Evolutionary conservation across 1,140 invertebrate species (phyloP).

Genomic region (Camponotus vicinus): DNA sequence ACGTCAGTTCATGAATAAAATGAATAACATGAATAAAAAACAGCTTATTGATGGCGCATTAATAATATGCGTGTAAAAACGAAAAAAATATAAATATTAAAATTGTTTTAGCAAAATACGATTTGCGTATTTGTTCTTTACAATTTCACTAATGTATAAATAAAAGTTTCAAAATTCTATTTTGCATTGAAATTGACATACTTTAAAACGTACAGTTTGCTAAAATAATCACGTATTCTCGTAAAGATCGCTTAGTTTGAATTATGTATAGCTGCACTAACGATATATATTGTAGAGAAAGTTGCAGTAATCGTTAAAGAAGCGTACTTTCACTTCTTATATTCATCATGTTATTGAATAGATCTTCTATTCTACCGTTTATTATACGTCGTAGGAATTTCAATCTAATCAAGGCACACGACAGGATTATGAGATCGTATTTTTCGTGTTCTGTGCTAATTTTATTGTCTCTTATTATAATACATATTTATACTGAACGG

Average conservation of each 20-base stretch:
- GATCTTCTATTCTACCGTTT: slow-evolving; percentile 59
- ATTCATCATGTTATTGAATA: slow-evolving; percentile 52
- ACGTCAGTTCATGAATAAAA: neutral
- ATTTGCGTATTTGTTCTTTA: neutral
- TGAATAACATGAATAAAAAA: neutral
- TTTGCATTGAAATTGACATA: slow-evolving; percentile 3
- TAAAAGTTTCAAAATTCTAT: neutral
- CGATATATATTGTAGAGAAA: slow-evolving; percentile 70
- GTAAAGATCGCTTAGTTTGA: slow-evolving; percentile 34
- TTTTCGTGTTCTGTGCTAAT: slow-evolving; percentile 27
- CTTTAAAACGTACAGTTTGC: neutral
- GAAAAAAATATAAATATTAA: neutral
- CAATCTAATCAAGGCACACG: slow-evolving; percentile 9
- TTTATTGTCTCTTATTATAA: slow-evolving; percentile 57
- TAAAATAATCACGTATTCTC: slow-evolving; percentile 42
- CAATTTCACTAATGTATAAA: neutral
- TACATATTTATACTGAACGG: slow-evolving; percentile 34
- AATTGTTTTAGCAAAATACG: neutral
- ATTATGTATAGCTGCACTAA: slow-evolving; percentile 68
- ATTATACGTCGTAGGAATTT: slow-evolving; percentile 29
- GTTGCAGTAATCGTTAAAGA: slow-evolving; percentile 67
- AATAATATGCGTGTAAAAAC: neutral
- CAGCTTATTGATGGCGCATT: neutral
- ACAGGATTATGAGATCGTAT: slow-evolving; percentile 32
- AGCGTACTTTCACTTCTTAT: slow-evolving; percentile 73